These are phyloP conservation scores for Yponomeuta plumbellus DNA, from an alignment of 2,888 invertebrate species.

Conservation along the genomic window DNA sequence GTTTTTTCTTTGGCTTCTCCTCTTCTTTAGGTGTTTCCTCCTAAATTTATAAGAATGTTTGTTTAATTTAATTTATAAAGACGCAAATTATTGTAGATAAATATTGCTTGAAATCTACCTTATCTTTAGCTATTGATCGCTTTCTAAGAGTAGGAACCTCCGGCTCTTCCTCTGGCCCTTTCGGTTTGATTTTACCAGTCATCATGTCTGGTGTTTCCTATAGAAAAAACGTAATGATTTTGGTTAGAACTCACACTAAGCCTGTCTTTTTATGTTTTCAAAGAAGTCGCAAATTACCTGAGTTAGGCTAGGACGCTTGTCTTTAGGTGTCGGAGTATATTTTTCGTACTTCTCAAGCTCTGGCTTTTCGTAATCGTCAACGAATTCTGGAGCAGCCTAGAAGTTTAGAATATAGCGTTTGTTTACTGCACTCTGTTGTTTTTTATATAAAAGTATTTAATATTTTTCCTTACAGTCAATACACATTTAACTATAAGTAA, in stretches of 20 bases:
- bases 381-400: slow-evolving; percentile 66
- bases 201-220: slow-evolving; percentile 67
- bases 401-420: slow-evolving; percentile 27
- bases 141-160: slow-evolving; percentile 62
- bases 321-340: slow-evolving; percentile 38
- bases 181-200: slow-evolving; percentile 68
- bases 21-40: slow-evolving; percentile 66
- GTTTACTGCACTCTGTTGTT: not conserved
- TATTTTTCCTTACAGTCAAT: too few relatives aligned
- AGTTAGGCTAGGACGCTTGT: slow-evolving; percentile 58
- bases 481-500: not conserved
- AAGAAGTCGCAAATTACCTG: slow-evolving; percentile 43
- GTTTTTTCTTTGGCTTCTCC: slow-evolving; percentile 63
- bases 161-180: slow-evolving; percentile 61
- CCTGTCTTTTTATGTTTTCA: slow-evolving; percentile 1
- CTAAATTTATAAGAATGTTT: slow-evolving; percentile 36
- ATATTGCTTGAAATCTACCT: slow-evolving; percentile 40
- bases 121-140: slow-evolving; percentile 60
- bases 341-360: slow-evolving; percentile 81
- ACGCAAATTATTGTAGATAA: slow-evolving; percentile 12
- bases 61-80: slow-evolving; percentile 13
- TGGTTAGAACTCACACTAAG: not conserved
- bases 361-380: slow-evolving; percentile 85
- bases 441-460: not conserved
- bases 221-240: slow-evolving; percentile 25